These are phyloP conservation scores for Pristionchus japonicus DNA, from an alignment of 2,888 invertebrate species.

Conservation along the genomic window DNA sequence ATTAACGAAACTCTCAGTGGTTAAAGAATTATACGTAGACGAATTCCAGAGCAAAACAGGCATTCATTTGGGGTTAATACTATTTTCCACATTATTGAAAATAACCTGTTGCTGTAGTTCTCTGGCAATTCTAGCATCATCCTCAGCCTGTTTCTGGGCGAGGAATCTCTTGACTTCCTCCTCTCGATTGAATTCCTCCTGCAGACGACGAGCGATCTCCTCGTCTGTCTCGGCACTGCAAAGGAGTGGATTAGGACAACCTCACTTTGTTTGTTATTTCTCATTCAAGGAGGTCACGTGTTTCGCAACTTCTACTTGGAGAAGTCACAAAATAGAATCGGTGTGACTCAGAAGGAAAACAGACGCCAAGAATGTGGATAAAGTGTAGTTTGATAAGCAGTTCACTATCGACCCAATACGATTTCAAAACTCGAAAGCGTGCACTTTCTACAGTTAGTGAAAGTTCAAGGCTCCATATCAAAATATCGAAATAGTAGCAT, in stretches of 20 bases:
- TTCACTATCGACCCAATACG: not conserved
- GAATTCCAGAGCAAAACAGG: too few species aligned
- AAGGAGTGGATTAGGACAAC: not conserved
- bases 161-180: constrained; percentile 27
- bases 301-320: not conserved
- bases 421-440: not conserved
- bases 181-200: constrained; percentile 37
- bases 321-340: not conserved
- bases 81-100: too few species aligned
- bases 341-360: constrained; percentile 3
- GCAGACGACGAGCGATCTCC: constrained; percentile 43
- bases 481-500: not conserved
- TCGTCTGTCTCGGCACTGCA: constrained; percentile 24
- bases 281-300: not conserved
- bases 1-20: too few species aligned
- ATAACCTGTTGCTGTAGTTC: constrained; percentile 29
- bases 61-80: too few species aligned
- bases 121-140: constrained; percentile 18
- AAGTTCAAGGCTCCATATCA: not conserved
- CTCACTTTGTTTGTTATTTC: not conserved
- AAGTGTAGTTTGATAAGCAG: constrained; percentile 12
- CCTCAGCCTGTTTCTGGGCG: not conserved
- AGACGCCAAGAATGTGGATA: not conserved
- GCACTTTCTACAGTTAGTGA: not conserved
- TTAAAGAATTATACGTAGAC: too few species aligned